These are phyloP conservation scores for Limenitis camilla DNA, from an alignment of 2,888 invertebrate species.

Conservation along the genomic window DNA sequence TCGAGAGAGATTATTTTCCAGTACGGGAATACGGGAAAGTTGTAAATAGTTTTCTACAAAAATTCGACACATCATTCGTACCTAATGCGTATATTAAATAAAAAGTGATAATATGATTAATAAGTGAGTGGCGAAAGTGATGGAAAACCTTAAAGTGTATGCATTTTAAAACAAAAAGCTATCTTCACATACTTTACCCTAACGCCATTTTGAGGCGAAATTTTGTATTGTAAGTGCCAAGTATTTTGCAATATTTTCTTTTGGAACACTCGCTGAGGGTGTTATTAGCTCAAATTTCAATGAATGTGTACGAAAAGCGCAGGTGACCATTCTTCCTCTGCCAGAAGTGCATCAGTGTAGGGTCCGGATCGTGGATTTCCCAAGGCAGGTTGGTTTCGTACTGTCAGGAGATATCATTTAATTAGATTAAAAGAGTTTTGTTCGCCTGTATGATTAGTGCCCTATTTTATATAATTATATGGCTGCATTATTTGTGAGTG, in stretches of 20 bases:
- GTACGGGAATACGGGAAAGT: conserved; percentile 70
- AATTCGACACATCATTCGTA: conserved; percentile 40
- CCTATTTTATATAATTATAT: not conserved
- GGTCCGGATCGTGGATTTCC: conserved; percentile 47
- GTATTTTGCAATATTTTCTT: conserved; percentile 71
- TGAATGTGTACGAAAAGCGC: conserved; percentile 40
- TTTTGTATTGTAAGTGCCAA: conserved; percentile 75
- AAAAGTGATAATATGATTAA: conserved; percentile 48
- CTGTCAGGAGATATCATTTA: conserved; percentile 52
- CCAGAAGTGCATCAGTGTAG: conserved; percentile 37
- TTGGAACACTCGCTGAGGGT: conserved; percentile 43
- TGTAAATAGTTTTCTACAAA: conserved; percentile 66
- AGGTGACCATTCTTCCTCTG: conserved; percentile 30
- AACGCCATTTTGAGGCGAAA: conserved; percentile 77
- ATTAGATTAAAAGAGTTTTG: conserved; percentile 48
- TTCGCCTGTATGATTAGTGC: not conserved
- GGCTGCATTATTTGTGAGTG: conserved; percentile 29
- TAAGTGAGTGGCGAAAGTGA: conserved; percentile 53
- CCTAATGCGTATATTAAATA: conserved; percentile 38
- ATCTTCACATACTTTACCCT: conserved; percentile 74
- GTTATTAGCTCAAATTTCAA: conserved; percentile 37
- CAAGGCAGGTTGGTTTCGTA: conserved; percentile 60
- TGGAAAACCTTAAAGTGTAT: conserved; percentile 53
- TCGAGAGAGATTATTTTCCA: conserved; percentile 36
- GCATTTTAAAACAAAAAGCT: conserved; percentile 71